Evolutionary conservation across 1,140 invertebrate genomes (phyloP).

Genomic region (Euwallacea similis): DNA sequence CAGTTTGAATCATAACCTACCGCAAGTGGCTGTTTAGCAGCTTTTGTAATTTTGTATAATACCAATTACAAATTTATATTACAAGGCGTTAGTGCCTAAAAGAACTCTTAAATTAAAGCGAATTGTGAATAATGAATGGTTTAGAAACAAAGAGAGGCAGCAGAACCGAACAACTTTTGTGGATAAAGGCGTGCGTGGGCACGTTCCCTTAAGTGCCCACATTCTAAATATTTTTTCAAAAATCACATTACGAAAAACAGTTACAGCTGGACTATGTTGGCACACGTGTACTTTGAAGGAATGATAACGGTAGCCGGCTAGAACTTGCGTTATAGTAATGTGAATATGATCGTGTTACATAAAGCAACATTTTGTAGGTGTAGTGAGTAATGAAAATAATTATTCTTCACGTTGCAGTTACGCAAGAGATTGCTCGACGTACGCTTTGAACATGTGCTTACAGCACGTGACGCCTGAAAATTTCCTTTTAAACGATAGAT

Average conservation of each 20-base stretch:
- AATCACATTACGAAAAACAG: neutral
- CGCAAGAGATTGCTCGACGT: constrained; percentile 34
- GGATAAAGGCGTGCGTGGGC: too few species aligned
- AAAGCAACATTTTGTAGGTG: constrained; percentile 39
- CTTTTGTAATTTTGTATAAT: constrained; percentile 2
- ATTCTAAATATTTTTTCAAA: too few species aligned
- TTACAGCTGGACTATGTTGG: constrained; percentile 7
- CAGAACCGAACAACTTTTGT: too few species aligned
- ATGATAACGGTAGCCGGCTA: constrained; percentile 25
- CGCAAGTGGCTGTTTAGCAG: constrained; percentile 7
- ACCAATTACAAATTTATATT: constrained; percentile 3
- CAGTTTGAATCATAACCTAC: constrained; percentile 22
- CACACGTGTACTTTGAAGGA: constrained; percentile 12
- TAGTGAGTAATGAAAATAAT: constrained; percentile 40
- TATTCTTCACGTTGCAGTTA: constrained; percentile 39
- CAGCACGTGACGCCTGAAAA: constrained; percentile 22
- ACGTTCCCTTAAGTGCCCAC: too few species aligned
- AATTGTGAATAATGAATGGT: too few species aligned
- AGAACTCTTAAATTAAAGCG: too few species aligned
- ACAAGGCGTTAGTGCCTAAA: neutral
- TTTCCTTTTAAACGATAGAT: neutral
- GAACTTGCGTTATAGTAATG: constrained; percentile 29
- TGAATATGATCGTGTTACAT: constrained; percentile 31
- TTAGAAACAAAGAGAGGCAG: too few species aligned
- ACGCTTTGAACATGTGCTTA: constrained; percentile 37